phyloP scores from a whole-genome alignment of 2,797 vertebrate genomes.

The Liasis olivaceus region DNA sequence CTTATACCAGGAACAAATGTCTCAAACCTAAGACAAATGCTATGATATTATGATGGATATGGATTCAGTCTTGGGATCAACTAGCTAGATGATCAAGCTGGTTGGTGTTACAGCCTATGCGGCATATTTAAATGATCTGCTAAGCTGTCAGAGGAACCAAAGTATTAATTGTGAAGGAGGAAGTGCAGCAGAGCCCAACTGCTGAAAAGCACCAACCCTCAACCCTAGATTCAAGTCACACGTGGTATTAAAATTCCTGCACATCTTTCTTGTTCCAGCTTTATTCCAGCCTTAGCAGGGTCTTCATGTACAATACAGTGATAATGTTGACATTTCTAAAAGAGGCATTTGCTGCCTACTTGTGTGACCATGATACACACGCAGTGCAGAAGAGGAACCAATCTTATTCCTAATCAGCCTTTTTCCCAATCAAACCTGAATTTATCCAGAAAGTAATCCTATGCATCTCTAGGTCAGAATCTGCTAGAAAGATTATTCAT shows the following conservation, averaged over 20 bases:
- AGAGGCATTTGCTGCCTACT: not conserved
- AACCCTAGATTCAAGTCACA: not conserved
- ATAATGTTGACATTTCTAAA: not conserved
- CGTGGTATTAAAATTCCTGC: not conserved
- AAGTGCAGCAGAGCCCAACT: not conserved
- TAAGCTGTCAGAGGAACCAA: not conserved
- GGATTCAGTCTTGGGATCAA: not conserved
- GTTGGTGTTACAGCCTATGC: not conserved
- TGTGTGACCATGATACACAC: not conserved
- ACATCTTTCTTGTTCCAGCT: too few species aligned
- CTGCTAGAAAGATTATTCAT: conserved; percentile 50
- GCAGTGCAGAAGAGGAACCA: not conserved
- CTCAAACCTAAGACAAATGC: not conserved
- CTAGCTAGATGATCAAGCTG: not conserved
- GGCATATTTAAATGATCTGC: not conserved
- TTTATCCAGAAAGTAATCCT: conserved; percentile 38
- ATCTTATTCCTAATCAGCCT: not conserved
- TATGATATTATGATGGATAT: not conserved
- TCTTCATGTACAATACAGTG: too few species aligned
- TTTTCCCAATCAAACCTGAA: conserved; percentile 47
- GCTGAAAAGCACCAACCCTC: not conserved
- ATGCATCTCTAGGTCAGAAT: conserved; percentile 35
- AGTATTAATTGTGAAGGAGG: not conserved
- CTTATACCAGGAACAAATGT: not conserved
- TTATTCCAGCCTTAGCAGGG: too few species aligned